phyloP scores from a whole-genome alignment of 2,113 vertebrate species.

The Oncorhynchus clarkii region DNA sequence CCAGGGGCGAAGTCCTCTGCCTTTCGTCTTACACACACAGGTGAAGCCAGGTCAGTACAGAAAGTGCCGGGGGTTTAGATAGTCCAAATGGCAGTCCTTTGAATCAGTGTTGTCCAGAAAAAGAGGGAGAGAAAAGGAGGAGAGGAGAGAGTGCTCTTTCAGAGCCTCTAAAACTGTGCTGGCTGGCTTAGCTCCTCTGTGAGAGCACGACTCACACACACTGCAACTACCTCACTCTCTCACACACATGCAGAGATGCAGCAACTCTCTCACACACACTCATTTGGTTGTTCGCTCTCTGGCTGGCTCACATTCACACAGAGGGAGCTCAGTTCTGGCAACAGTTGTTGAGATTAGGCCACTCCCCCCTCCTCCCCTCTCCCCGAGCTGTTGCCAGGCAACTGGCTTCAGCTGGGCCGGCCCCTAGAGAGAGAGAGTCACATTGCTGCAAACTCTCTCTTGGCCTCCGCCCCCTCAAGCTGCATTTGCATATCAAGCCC shows the following conservation, averaged over 20 bases:
- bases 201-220: background rate
- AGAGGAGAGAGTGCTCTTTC: background rate
- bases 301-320: slow-evolving; percentile 55
- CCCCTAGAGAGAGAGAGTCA: slow-evolving; percentile 37
- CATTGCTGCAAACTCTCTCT: slow-evolving; percentile 58
- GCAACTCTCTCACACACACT: slow-evolving; percentile 39
- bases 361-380: slow-evolving; percentile 51
- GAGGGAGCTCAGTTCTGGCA: slow-evolving; percentile 61
- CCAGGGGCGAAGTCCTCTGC: slow-evolving; percentile 26
- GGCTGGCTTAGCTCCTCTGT: background rate
- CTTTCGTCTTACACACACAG: slow-evolving; percentile 9
- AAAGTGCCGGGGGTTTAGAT: background rate
- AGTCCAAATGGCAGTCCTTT: background rate
- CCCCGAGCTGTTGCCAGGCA: slow-evolving; percentile 66
- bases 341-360: slow-evolving; percentile 71
- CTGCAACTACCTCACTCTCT: slow-evolving; percentile 5
- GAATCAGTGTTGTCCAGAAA: background rate
- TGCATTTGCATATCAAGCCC: slow-evolving; percentile 65
- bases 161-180: background rate
- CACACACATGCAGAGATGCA: slow-evolving; percentile 8
- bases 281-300: slow-evolving; percentile 37
- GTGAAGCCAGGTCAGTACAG: background rate
- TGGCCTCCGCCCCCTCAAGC: slow-evolving; percentile 57
- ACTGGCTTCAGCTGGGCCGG: slow-evolving; percentile 60
- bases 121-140: background rate